Conservation (phyloP, 2,797 vertebrate species). For the Mormyrus hasselquistii region DNA sequence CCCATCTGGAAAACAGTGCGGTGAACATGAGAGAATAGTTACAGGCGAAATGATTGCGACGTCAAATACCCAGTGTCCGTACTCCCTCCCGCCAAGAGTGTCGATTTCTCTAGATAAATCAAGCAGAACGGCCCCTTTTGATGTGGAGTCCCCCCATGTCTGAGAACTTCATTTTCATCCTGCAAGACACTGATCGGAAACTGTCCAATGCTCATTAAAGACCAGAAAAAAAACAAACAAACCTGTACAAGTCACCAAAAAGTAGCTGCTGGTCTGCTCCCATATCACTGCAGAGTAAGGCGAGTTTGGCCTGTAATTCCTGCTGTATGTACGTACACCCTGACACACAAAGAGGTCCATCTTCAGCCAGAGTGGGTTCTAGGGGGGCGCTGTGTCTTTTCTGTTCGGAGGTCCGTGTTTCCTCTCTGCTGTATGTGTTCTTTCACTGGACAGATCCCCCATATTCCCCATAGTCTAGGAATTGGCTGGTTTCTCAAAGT, state of each 20-base stretch:
- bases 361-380: background rate
- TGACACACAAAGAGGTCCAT: background rate
- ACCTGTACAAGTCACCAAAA: background rate
- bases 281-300: background rate
- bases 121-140: background rate
- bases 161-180: background rate
- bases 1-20: background rate
- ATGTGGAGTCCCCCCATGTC: background rate
- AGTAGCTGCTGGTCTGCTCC: background rate
- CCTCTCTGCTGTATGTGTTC: background rate
- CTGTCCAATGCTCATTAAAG: background rate
- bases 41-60: background rate
- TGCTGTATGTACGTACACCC: background rate
- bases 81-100: background rate
- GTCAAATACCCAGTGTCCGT: background rate
- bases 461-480: background rate
- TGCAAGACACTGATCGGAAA: background rate
- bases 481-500: background rate
- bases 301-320: background rate
- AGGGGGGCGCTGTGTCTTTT: background rate
- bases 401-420: background rate
- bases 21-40: background rate
- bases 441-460: background rate
- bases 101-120: background rate
- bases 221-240: background rate